These are phyloP conservation scores for Trididemnum miniatum DNA, from an alignment of 23 tunicate species.

Conservation along the genomic window DNA sequence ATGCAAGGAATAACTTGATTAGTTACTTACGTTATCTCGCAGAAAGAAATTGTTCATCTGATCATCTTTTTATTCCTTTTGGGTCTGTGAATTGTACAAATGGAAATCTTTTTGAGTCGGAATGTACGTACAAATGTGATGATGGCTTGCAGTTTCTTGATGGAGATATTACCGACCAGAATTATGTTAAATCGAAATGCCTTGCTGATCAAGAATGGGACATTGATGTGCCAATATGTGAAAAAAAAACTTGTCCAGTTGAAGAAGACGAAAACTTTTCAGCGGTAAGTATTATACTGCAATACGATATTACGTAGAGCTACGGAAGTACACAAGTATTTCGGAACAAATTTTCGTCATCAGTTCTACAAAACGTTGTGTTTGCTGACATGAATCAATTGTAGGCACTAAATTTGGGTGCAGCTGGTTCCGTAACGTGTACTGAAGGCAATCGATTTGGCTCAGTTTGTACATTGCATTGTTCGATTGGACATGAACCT, in stretches of 20 bases:
- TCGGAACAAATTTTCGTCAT: too few species aligned
- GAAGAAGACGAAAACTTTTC: slow-evolving; percentile 41
- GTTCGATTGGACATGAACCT: slow-evolving; percentile 46
- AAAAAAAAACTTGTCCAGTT: slow-evolving; percentile 58
- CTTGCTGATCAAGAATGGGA: slow-evolving; percentile 43
- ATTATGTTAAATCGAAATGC: slow-evolving; percentile 42
- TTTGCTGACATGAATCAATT: too few species aligned
- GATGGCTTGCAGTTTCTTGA: slow-evolving; percentile 45
- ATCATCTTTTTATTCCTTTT: slow-evolving; percentile 24
- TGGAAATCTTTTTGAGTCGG: slow-evolving; percentile 52
- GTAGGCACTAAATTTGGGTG: neutral
- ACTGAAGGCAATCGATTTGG: slow-evolving; percentile 59
- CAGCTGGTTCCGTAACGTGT: slow-evolving; percentile 47
- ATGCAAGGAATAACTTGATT: too few species aligned
- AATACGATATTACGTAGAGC: too few species aligned
- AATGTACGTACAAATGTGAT: slow-evolving; percentile 49
- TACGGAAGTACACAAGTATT: too few species aligned
- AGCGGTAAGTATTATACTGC: slow-evolving; percentile 12
- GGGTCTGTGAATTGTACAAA: slow-evolving; percentile 64
- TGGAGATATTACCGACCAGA: slow-evolving; percentile 12
- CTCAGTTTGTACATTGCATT: slow-evolving; percentile 48
- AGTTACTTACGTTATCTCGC: too few species aligned
- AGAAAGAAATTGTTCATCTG: slow-evolving; percentile 68
- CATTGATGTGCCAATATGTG: slow-evolving; percentile 61
- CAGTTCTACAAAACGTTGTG: too few species aligned